Percentiles rank a stretch among this genome's conserved stretches.
Conservation (phyloP, 2,888 invertebrate genomes). For the Eurytoma adleriae region DNA sequence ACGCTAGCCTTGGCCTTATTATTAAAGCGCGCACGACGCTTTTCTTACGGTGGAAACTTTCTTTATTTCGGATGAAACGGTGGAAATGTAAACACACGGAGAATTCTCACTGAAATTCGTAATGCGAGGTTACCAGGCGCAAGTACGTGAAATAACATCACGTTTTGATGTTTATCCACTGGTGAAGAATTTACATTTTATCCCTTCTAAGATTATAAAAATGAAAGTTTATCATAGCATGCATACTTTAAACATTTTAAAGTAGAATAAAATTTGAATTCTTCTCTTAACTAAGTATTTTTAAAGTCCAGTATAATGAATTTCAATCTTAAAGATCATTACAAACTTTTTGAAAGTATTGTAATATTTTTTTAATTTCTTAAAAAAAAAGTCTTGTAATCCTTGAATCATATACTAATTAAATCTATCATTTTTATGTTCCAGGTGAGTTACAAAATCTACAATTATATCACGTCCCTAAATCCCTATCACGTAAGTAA, state of each 20-base stretch:
- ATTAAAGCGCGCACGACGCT: neutral
- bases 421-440: constrained; percentile 21
- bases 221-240: too few species aligned
- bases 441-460: constrained; percentile 29
- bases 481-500: neutral
- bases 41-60: neutral
- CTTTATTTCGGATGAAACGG: neutral
- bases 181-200: too few species aligned
- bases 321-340: neutral
- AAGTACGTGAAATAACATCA: too few species aligned
- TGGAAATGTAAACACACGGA: neutral
- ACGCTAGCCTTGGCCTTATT: neutral
- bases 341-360: too few species aligned
- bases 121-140: too few species aligned
- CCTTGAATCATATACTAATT: neutral
- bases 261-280: too few species aligned
- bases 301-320: neutral
- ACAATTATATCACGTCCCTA: neutral
- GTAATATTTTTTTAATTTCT: neutral
- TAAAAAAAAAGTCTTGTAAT: neutral
- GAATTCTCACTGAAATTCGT: too few species aligned
- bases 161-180: too few species aligned
- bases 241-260: too few species aligned
- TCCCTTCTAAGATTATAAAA: too few species aligned
- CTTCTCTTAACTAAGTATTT: neutral